These are phyloP conservation scores for Temnothorax rugatulus DNA, from an alignment of 2,888 invertebrate species.

Conservation along the genomic window DNA sequence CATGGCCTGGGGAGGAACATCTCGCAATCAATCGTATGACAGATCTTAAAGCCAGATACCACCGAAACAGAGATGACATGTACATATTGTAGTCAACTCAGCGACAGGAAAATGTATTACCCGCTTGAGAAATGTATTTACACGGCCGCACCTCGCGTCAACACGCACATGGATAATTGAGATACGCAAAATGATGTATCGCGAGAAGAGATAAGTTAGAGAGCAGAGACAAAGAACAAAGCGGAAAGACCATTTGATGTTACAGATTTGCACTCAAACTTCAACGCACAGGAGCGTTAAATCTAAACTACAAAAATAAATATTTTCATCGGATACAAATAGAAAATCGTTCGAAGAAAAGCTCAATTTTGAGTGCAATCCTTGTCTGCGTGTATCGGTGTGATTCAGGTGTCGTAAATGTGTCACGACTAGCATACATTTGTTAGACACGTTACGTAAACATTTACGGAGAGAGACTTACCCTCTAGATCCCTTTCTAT, in stretches of 20 bases:
- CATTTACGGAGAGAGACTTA: constrained; percentile 73
- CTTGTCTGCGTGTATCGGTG: constrained; percentile 58
- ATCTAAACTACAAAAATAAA: background rate
- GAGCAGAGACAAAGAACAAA: constrained; percentile 60
- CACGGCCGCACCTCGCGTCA: constrained; percentile 84
- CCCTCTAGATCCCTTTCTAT: constrained; percentile 83
- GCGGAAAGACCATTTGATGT: constrained; percentile 42
- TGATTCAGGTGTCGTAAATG: constrained; percentile 66
- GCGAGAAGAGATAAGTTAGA: constrained; percentile 64
- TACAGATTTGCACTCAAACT: constrained; percentile 59
- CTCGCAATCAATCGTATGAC: constrained; percentile 53
- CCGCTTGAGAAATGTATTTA: constrained; percentile 73
- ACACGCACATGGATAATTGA: constrained; percentile 78
- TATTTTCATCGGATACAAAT: background rate
- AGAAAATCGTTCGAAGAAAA: background rate
- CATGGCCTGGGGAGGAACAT: constrained; percentile 62
- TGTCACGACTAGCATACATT: constrained; percentile 56
- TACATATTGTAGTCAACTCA: constrained; percentile 33
- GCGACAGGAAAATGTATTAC: constrained; percentile 59
- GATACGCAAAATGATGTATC: constrained; percentile 55
- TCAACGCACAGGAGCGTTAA: background rate
- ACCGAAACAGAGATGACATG: constrained; percentile 50
- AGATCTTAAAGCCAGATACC: constrained; percentile 63
- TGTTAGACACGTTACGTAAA: constrained; percentile 57
- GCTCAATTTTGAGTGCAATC: constrained; percentile 62